A percentile compares a stretch with the other conserved stretches of the same genome.
Evolutionary conservation across 2,113 vertebrate genomes (phyloP).

Genomic region (Mormyrus iriodes): DNA sequence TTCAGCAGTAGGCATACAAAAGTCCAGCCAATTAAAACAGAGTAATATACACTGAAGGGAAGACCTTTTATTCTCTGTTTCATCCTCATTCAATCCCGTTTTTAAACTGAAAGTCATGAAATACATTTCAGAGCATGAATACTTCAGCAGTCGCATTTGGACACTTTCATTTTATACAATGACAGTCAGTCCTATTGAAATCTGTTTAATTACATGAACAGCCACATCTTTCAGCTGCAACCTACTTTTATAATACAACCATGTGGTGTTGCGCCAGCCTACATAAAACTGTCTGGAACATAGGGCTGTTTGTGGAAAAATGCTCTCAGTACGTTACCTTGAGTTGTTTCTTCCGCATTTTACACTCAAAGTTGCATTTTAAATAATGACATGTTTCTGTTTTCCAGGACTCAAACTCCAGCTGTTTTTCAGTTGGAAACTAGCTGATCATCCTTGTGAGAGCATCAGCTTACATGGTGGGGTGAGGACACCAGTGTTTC

Average conservation of each 20-base stretch:
- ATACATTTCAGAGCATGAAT: neutral
- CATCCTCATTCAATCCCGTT: neutral
- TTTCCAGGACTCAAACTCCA: neutral
- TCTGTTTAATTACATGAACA: neutral
- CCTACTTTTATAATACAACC: neutral
- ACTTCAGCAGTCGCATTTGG: neutral
- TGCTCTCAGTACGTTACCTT: neutral
- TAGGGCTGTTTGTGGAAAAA: neutral
- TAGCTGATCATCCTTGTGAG: neutral
- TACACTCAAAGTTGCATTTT: neutral
- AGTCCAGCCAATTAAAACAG: neutral
- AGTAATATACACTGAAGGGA: neutral
- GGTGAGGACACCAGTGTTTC: slow-evolving; percentile 42
- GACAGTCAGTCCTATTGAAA: neutral
- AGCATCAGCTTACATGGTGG: slow-evolving; percentile 47
- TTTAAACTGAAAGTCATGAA: neutral
- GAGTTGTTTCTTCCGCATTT: neutral
- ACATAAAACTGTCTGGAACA: neutral
- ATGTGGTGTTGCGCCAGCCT: neutral
- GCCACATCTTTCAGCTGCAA: neutral
- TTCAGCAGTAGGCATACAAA: neutral
- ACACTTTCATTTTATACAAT: neutral
- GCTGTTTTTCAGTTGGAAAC: neutral
- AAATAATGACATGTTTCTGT: neutral
- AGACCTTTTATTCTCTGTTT: neutral